Conservation (phyloP, 2,888 invertebrate genomes). For the Apeira syringaria region DNA sequence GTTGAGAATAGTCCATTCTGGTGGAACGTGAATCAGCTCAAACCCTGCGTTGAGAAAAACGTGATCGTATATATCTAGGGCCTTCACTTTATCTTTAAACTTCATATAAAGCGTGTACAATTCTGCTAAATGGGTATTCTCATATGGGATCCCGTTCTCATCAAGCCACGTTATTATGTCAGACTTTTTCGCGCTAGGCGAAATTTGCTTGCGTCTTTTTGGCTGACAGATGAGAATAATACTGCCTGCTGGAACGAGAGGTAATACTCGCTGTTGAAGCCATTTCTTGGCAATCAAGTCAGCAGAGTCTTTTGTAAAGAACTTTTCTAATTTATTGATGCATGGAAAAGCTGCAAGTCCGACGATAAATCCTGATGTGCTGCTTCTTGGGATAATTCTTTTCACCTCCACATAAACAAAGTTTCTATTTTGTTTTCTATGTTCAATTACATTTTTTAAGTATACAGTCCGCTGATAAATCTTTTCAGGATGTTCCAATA, state of each 20-base stretch:
- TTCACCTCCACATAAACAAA: constrained; percentile 20
- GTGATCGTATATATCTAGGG: constrained; percentile 18
- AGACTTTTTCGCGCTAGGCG: neutral
- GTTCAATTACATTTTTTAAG: constrained; percentile 11
- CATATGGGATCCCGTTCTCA: constrained; percentile 10
- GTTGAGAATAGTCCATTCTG: constrained; percentile 15
- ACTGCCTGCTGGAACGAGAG: constrained; percentile 1
- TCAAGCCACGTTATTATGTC: constrained; percentile 17
- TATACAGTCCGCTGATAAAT: constrained; percentile 22
- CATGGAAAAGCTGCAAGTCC: constrained; percentile 17
- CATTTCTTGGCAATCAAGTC: constrained; percentile 14
- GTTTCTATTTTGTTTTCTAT: constrained; percentile 6
- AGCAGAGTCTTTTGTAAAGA: constrained; percentile 13
- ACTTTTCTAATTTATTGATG: constrained; percentile 1
- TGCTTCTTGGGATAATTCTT: neutral
- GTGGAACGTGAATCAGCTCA: constrained; percentile 9
- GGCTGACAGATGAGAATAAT: constrained; percentile 15
- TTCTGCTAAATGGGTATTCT: constrained; percentile 9
- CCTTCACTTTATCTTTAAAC: constrained; percentile 3
- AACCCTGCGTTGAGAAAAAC: constrained; percentile 15
- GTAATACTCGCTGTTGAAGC: constrained; percentile 14
- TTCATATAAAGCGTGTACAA: constrained; percentile 14
- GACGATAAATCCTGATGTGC: constrained; percentile 1
- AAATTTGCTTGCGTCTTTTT: constrained; percentile 1
- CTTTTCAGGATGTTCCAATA: constrained; percentile 22